A percentile compares a stretch with the other conserved stretches of the same genome.
phyloP scores from a whole-genome alignment of 1,140 invertebrate species.

The Drosophila obscura region DNA sequence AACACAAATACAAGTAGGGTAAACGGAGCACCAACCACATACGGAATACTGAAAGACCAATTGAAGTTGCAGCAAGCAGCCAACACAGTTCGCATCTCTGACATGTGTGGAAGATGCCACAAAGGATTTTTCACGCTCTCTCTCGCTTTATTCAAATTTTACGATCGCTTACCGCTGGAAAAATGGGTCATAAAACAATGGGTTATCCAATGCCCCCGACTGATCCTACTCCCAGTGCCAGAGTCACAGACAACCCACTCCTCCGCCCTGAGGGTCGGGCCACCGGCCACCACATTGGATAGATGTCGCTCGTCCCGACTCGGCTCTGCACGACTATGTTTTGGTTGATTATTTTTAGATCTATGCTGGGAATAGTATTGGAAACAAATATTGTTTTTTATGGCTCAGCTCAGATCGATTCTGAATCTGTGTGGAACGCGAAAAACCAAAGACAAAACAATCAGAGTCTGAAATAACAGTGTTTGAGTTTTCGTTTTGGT shows the following conservation, averaged over 20 bases:
- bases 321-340: conserved; percentile 11
- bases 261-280: conserved; percentile 2
- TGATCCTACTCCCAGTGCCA: conserved; percentile 13
- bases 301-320: conserved; percentile 42
- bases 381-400: conserved; percentile 78
- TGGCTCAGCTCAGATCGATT: conserved; percentile 36
- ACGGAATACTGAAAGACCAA: conserved; percentile 28
- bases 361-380: conserved; percentile 78
- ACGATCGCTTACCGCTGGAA: conserved; percentile 76
- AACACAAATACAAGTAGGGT: conserved; percentile 30
- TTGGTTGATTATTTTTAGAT: conserved; percentile 76
- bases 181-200: conserved; percentile 81
- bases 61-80: conserved; percentile 50
- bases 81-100: not conserved
- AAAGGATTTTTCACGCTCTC: conserved; percentile 81
- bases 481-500: conserved; percentile 49
- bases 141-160: conserved; percentile 62
- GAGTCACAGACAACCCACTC: conserved; percentile 2
- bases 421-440: conserved; percentile 22
- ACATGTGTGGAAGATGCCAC: conserved; percentile 62
- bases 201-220: conserved; percentile 58
- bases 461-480: conserved; percentile 65
- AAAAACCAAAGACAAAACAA: conserved; percentile 42
- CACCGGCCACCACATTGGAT: not conserved
- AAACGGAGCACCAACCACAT: conserved; percentile 22